A percentile compares a stretch with the other conserved stretches of the same genome.
Conservation (phyloP, 1,140 invertebrate species). For the Orchesella cincta region DNA sequence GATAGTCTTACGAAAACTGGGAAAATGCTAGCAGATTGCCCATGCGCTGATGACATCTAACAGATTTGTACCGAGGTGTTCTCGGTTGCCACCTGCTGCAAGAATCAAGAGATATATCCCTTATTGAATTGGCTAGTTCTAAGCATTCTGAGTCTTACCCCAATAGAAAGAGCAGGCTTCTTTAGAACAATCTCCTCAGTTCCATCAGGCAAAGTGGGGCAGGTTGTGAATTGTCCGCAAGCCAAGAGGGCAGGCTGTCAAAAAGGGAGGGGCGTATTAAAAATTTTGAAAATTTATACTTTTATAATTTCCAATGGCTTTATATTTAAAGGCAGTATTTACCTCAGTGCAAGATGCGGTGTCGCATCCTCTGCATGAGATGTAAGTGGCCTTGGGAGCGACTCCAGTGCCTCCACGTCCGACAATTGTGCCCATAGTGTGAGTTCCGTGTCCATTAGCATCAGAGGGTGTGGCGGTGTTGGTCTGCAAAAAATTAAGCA, state of each 20-base stretch:
- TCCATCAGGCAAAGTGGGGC: not conserved
- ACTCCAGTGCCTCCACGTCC: constrained; percentile 32
- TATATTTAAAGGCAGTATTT: not conserved
- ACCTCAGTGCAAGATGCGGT: not conserved
- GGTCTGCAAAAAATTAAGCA: not conserved
- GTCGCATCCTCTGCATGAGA: constrained; percentile 3
- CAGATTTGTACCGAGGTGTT: not conserved
- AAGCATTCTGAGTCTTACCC: no score
- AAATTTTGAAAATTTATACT: not conserved
- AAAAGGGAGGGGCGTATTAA: not conserved
- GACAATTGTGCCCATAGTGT: constrained; percentile 31
- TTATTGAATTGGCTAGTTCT: no score
- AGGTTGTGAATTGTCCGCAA: constrained; percentile 35
- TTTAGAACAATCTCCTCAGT: not conserved
- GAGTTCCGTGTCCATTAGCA: constrained; percentile 35
- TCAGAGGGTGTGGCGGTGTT: not conserved
- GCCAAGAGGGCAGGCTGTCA: not conserved
- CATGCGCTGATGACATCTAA: not conserved
- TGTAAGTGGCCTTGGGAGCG: constrained; percentile 31
- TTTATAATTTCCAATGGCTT: not conserved
- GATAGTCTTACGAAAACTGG: not conserved
- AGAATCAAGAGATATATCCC: no score
- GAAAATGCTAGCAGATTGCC: not conserved
- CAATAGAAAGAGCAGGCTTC: not conserved
- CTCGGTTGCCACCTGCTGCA: constrained; percentile 3